phyloP scores from a whole-genome alignment of 2,888 invertebrate species.

The Agelastica alni region DNA sequence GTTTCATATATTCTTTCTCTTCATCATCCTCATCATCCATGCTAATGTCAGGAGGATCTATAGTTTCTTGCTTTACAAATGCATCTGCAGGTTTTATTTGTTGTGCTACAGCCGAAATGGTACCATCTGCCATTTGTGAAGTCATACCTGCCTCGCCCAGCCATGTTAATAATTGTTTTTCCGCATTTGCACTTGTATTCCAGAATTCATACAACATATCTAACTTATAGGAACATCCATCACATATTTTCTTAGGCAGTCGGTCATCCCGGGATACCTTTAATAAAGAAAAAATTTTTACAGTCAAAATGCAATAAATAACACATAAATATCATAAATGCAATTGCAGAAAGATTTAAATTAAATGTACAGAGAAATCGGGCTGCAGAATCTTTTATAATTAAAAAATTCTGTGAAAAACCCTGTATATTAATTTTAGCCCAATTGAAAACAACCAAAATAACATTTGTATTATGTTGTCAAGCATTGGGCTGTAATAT shows the following conservation, averaged over 20 bases:
- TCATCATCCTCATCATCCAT: conserved; percentile 34
- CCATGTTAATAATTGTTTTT: conserved; percentile 59
- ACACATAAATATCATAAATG: not conserved
- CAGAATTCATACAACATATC: conserved; percentile 74
- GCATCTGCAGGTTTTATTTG: conserved; percentile 34
- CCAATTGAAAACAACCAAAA: conserved; percentile 33
- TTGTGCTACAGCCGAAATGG: conserved; percentile 27
- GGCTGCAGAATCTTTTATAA: conserved; percentile 31
- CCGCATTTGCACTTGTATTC: conserved; percentile 69
- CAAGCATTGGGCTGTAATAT: conserved; percentile 29
- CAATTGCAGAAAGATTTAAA: not conserved
- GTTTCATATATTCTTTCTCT: conserved; percentile 32
- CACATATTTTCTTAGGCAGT: conserved; percentile 73
- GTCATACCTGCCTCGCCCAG: conserved; percentile 44
- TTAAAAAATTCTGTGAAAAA: conserved; percentile 31
- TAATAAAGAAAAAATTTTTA: conserved; percentile 38
- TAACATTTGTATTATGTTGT: conserved; percentile 22
- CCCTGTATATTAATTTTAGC: conserved; percentile 31
- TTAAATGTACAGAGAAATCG: conserved; percentile 33
- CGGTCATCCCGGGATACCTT: conserved; percentile 70
- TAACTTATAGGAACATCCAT: conserved; percentile 72
- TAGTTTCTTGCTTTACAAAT: conserved; percentile 41
- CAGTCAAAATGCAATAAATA: too few species aligned
- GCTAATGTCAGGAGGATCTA: conserved; percentile 32
- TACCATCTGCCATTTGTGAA: conserved; percentile 27